phyloP scores from a whole-genome alignment of 64 coral and sea anemone genomes.

The Cladopsammia gracilis region DNA sequence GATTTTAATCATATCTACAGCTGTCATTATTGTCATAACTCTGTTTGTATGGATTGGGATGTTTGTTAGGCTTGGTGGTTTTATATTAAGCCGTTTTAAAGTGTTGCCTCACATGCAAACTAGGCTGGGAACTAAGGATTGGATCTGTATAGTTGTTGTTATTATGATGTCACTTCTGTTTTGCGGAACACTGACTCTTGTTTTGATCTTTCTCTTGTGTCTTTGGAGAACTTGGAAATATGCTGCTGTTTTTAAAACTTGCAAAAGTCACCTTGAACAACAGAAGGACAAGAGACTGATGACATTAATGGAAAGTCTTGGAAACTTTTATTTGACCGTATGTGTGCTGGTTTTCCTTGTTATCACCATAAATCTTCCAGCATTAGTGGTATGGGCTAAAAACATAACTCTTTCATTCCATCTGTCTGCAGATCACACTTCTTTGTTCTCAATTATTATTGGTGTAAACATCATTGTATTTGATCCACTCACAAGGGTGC shows the following conservation, averaged over 20 bases:
- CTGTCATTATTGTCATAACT: conserved; percentile 63
- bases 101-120: conserved; percentile 54
- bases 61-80: conserved; percentile 60
- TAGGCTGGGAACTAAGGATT: conserved; percentile 51
- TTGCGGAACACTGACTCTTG: conserved; percentile 56
- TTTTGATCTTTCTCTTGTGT: conserved; percentile 37
- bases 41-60: conserved; percentile 91
- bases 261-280: conserved; percentile 9
- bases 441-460: conserved; percentile 72
- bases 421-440: conserved; percentile 74
- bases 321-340: conserved; percentile 82
- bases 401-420: conserved; percentile 50
- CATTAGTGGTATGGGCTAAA: conserved; percentile 81
- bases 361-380: conserved; percentile 61
- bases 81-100: conserved; percentile 65
- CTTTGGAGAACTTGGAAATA: conserved; percentile 50
- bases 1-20: conserved; percentile 80
- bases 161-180: conserved; percentile 29
- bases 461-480: conserved; percentile 78
- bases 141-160: conserved; percentile 37
- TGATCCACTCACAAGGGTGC: conserved; percentile 67
- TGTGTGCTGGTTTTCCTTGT: conserved; percentile 64
- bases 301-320: conserved; percentile 59
- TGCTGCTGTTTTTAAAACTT: conserved; percentile 18
- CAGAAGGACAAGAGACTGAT: conserved; percentile 45